Evolutionary conservation across 2,113 vertebrate species (phyloP).

Genomic region (Gasterosteus aculeatus): DNA sequence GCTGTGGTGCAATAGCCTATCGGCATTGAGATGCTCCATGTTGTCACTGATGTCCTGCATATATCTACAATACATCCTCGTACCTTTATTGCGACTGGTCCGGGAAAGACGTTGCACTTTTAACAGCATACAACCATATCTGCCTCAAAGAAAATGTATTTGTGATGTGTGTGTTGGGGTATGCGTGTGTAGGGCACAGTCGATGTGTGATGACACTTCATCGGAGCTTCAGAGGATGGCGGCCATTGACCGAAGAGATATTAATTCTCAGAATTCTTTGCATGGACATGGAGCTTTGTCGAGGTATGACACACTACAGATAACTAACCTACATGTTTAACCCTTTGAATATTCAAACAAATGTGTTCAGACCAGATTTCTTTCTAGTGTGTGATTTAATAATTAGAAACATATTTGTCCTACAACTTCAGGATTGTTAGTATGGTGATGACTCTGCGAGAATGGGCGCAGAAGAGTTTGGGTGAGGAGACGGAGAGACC

Average conservation of each 20-base stretch:
- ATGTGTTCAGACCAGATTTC: background rate
- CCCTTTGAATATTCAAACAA: background rate
- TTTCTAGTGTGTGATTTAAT: background rate
- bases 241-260: slow-evolving; percentile 66
- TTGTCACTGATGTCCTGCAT: no score
- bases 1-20: no score
- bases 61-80: no score
- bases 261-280: slow-evolving; percentile 73
- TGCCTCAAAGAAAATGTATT: background rate
- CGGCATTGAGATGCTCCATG: no score
- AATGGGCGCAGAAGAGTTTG: slow-evolving; percentile 90
- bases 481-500: slow-evolving; percentile 85
- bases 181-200: slow-evolving; percentile 77
- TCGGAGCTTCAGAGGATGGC: slow-evolving; percentile 86
- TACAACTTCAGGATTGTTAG: slow-evolving; percentile 80
- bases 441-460: slow-evolving; percentile 89
- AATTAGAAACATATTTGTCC: background rate
- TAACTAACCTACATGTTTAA: background rate
- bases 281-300: slow-evolving; percentile 81
- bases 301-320: slow-evolving; percentile 73
- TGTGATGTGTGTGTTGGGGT: slow-evolving; percentile 8
- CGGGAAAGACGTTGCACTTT: no score
- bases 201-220: slow-evolving; percentile 80
- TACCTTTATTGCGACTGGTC: no score
- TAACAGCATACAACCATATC: no score